Conservation (phyloP, 2,113 vertebrate species). For the Podarcis cretensis region DNA sequence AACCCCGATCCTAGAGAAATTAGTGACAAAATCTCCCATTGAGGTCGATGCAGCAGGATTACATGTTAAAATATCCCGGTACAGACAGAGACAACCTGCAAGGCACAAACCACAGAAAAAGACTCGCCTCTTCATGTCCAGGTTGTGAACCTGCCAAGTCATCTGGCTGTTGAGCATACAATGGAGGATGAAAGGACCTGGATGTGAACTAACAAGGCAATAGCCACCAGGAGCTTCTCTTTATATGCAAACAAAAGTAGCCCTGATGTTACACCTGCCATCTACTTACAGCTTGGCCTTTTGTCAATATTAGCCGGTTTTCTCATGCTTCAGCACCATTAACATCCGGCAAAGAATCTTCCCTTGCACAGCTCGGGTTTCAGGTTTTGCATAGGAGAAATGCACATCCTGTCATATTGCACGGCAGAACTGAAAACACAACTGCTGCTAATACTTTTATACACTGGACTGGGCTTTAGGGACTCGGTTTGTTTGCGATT, state of each 20-base stretch:
- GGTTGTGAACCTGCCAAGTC: not conserved
- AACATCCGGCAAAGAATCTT: not conserved
- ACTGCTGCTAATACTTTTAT: not conserved
- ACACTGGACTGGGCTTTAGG: not conserved
- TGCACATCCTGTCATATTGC: not conserved
- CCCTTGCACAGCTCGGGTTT: not conserved
- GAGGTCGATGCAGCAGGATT: not conserved
- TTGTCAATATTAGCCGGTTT: conserved; percentile 25
- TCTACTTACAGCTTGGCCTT: not conserved
- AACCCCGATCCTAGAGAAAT: not conserved
- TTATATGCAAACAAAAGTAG: conserved; percentile 1
- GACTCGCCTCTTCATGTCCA: not conserved
- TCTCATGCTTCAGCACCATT: not conserved
- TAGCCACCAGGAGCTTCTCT: not conserved
- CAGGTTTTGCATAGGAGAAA: not conserved
- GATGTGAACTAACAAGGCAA: not conserved
- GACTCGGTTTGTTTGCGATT: not conserved
- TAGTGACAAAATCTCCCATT: not conserved
- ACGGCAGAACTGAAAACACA: not conserved
- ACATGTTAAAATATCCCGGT: not conserved
- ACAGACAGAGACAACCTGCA: not conserved
- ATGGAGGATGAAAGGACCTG: not conserved
- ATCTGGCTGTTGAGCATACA: not conserved
- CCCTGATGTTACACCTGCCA: not conserved
- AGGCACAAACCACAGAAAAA: not conserved